phyloP scores from a whole-genome alignment of 2,113 vertebrate genomes.

The Carassius gibelio region DNA sequence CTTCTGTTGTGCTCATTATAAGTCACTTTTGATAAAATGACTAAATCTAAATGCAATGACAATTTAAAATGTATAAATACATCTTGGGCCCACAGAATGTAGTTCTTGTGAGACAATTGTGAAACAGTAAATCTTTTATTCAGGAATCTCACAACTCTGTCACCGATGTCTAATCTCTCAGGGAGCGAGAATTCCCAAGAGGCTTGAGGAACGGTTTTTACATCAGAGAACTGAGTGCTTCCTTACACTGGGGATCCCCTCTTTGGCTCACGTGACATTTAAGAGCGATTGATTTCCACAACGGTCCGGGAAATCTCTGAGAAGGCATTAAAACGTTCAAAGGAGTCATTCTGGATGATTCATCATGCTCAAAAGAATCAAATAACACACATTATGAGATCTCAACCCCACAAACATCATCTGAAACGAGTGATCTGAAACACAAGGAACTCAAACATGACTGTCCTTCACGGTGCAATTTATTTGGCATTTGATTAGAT shows the following conservation, averaged over 20 bases:
- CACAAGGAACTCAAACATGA: neutral
- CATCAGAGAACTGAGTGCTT: constrained; percentile 6
- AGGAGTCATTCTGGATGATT: constrained; percentile 3
- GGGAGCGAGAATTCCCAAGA: neutral
- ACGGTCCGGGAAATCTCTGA: neutral
- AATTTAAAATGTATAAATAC: neutral
- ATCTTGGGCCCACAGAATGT: neutral
- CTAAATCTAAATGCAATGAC: neutral
- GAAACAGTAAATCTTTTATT: constrained; percentile 13
- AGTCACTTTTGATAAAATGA: too few species aligned
- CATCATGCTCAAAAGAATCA: neutral
- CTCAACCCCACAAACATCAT: neutral
- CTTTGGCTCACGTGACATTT: neutral
- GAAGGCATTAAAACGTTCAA: neutral
- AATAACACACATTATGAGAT: neutral
- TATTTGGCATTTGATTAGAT: constrained; percentile 98
- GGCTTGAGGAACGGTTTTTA: neutral
- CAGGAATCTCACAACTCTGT: neutral
- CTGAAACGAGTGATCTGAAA: neutral
- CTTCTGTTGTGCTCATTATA: too few species aligned
- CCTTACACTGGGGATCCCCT: constrained; percentile 51
- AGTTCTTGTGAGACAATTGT: neutral
- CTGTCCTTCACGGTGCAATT: constrained; percentile 84
- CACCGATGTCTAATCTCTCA: neutral
- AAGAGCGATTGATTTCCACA: neutral